A percentile compares a stretch with the other conserved stretches of the same genome.
Conservation (phyloP, 2,888 invertebrate species). For the Plagiodera versicolora region DNA sequence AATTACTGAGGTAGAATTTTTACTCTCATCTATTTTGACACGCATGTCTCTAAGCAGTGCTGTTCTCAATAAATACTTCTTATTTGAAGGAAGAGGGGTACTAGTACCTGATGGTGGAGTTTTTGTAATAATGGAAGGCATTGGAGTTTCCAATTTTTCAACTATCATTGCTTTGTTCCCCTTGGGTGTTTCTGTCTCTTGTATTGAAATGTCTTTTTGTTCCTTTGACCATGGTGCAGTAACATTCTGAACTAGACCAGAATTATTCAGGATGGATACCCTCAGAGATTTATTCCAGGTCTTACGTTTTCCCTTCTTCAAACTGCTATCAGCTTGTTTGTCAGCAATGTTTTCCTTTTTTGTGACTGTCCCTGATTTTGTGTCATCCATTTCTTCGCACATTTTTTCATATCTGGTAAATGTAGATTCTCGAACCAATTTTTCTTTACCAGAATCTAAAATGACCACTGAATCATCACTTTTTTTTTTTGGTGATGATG, state of each 20-base stretch:
- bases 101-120: not conserved
- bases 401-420: conserved; percentile 1
- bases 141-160: not conserved
- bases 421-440: not conserved
- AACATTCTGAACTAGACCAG: conserved; percentile 13
- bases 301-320: conserved; percentile 18
- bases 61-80: not conserved
- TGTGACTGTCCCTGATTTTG: not conserved
- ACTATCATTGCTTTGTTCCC: not conserved
- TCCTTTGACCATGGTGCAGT: conserved; percentile 16
- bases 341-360: not conserved
- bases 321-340: not conserved
- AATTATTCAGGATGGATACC: conserved; percentile 17
- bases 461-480: not conserved
- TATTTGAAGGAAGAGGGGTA: not conserved
- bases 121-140: not conserved
- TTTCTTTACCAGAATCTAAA: not conserved
- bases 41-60: not conserved
- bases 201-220: not conserved
- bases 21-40: conserved; percentile 3
- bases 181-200: conserved; percentile 5
- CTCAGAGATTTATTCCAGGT: conserved; percentile 23
- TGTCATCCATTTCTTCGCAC: not conserved
- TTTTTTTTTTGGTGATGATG: not conserved
- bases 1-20: not conserved